These are phyloP conservation scores for Drosophila dunni DNA, from an alignment of 1,140 invertebrate species.

Conservation along the genomic window DNA sequence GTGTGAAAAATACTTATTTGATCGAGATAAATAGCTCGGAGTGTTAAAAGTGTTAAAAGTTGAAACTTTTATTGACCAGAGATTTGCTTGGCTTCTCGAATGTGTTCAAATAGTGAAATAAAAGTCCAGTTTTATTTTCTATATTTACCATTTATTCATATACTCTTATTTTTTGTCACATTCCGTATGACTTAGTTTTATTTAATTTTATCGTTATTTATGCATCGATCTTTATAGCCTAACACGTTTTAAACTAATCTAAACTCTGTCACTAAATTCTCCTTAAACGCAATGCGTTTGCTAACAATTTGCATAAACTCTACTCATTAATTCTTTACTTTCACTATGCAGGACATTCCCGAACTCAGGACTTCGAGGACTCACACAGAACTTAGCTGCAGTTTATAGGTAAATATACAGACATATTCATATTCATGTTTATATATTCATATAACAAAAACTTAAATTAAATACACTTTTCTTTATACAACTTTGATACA, in stretches of 20 bases:
- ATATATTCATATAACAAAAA: slow-evolving; percentile 42
- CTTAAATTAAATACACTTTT: slow-evolving; percentile 9
- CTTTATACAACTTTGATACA: slow-evolving; percentile 48
- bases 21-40: slow-evolving; percentile 34
- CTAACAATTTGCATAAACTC: slow-evolving; percentile 47
- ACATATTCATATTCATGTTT: slow-evolving; percentile 23
- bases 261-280: slow-evolving; percentile 59
- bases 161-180: slow-evolving; percentile 59
- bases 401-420: slow-evolving; percentile 18
- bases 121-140: background rate
- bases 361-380: slow-evolving; percentile 30
- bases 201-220: slow-evolving; percentile 54
- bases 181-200: slow-evolving; percentile 50
- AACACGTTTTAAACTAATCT: slow-evolving; percentile 65
- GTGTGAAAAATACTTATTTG: slow-evolving; percentile 39
- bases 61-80: slow-evolving; percentile 10
- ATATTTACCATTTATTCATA: slow-evolving; percentile 42
- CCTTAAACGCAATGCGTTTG: slow-evolving; percentile 38
- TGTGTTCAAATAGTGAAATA: background rate
- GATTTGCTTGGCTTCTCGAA: background rate
- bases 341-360: slow-evolving; percentile 67
- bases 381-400: slow-evolving; percentile 30
- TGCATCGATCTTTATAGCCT: slow-evolving; percentile 55
- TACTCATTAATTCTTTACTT: slow-evolving; percentile 29
- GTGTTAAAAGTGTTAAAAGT: slow-evolving; percentile 11